phyloP scores from a whole-genome alignment of 2,797 vertebrate genomes.

The Lycodopsis pacificus region DNA sequence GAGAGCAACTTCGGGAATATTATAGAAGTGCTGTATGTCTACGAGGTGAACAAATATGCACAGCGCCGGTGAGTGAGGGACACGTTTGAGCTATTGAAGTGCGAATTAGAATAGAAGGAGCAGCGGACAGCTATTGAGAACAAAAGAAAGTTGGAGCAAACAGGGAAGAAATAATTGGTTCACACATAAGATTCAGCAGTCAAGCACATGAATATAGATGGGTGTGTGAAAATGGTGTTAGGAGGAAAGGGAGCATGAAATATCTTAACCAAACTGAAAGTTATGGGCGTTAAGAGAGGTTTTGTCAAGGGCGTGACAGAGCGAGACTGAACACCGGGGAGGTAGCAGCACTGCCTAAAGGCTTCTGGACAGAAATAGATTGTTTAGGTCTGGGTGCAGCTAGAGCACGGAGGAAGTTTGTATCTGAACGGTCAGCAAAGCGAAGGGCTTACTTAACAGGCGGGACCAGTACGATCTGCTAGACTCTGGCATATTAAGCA shows the following conservation, averaged over 20 bases:
- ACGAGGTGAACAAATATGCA: slow-evolving; percentile 29
- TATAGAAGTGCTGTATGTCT: slow-evolving; percentile 21
- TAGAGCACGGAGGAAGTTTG: slow-evolving; percentile 32
- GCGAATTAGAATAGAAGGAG: slow-evolving; percentile 49
- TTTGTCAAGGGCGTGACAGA: slow-evolving; percentile 51
- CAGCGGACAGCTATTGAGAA: slow-evolving; percentile 29
- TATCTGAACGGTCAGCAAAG: slow-evolving; percentile 43
- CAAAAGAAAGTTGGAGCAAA: slow-evolving; percentile 44
- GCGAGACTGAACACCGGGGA: slow-evolving; percentile 22
- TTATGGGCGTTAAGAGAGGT: slow-evolving; percentile 36
- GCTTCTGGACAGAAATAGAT: slow-evolving; percentile 24
- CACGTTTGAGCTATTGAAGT: slow-evolving; percentile 51
- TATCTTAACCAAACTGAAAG: slow-evolving; percentile 46
- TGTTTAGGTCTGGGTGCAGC: slow-evolving; percentile 33
- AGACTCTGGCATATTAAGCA: slow-evolving; percentile 70
- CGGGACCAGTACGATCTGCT: slow-evolving; percentile 50
- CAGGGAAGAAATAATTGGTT: slow-evolving; percentile 22
- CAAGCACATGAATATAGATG: slow-evolving; percentile 44
- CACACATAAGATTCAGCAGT: slow-evolving; percentile 44
- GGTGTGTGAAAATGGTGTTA: slow-evolving; percentile 26
- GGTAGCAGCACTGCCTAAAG: slow-evolving; percentile 4
- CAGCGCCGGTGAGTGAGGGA: slow-evolving; percentile 36
- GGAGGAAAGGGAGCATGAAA: slow-evolving; percentile 51
- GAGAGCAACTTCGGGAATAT: slow-evolving; percentile 67
- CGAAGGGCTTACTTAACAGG: slow-evolving; percentile 37